These are phyloP conservation scores for Amblyjoppa proteus DNA, from an alignment of 2,888 invertebrate genomes.

Conservation along the genomic window DNA sequence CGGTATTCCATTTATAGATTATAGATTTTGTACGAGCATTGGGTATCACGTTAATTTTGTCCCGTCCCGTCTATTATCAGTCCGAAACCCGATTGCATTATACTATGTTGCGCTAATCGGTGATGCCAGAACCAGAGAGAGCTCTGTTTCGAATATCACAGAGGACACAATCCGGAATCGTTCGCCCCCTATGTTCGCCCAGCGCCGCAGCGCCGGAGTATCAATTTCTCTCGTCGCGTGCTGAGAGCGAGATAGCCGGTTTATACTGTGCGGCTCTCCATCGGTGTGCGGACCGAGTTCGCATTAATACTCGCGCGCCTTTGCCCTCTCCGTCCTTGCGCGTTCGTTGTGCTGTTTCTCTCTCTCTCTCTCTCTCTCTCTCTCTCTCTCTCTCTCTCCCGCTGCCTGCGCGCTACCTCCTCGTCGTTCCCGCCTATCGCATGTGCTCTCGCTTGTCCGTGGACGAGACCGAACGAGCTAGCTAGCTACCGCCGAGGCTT, in stretches of 20 bases:
- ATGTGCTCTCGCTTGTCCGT: slow-evolving; percentile 46
- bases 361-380: neutral
- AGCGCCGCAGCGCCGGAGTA: slow-evolving; percentile 55
- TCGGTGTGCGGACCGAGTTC: slow-evolving; percentile 59
- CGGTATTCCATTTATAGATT: neutral
- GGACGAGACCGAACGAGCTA: slow-evolving; percentile 34
- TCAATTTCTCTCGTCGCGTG: slow-evolving; percentile 72
- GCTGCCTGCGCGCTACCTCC: slow-evolving; percentile 11
- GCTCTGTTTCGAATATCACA: slow-evolving; percentile 47
- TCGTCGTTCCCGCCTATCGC: slow-evolving; percentile 17
- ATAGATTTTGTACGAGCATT: neutral
- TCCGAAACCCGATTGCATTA: slow-evolving; percentile 5
- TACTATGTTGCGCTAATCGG: slow-evolving; percentile 49
- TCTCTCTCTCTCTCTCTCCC: neutral
- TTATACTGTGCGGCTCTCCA: slow-evolving; percentile 9
- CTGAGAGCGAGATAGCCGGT: slow-evolving; percentile 67
- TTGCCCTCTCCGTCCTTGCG: slow-evolving; percentile 38
- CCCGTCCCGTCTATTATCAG: neutral
- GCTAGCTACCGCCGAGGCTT: slow-evolving; percentile 7
- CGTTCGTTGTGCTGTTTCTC: neutral
- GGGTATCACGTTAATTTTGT: neutral
- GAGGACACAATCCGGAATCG: slow-evolving; percentile 54
- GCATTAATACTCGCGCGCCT: slow-evolving; percentile 59
- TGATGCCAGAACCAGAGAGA: slow-evolving; percentile 13
- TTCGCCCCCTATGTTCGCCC: slow-evolving; percentile 30